Evolutionary conservation across 2,113 vertebrate genomes (phyloP), one percentile per base, ranked within the genome.

Genomic region (Patagioenas fasciata): DNA sequence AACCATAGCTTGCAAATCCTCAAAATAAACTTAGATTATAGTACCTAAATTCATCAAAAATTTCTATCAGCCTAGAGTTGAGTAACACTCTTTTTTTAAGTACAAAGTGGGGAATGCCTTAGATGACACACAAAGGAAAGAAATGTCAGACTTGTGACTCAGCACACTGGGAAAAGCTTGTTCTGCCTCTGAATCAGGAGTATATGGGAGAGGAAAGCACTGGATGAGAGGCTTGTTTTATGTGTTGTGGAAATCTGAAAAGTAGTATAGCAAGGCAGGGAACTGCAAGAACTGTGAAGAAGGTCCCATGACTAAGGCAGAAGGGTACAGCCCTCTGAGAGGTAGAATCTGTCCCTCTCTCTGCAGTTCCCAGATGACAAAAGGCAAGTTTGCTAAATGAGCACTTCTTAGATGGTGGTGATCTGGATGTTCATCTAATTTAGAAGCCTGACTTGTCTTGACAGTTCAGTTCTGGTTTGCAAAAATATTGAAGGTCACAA

Each of bases 71-170:
- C 51, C 19, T 64, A 32, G 15, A 78, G 42, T 26, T 3, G 1
- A 92, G 11, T 73, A 89, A 86, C 3, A 9, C 40, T 29, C 40
- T 79, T 87, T 42, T 51, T 29, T 29, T 50, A 50, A 74, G 57
- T 13, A 75, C 32, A 64, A 85, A 75, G 32, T 53, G 34, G 61
- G 53, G 86, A 73, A 89, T 34, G 12, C 36, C 88, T 88, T 47
- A 28, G 28, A 83, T 83, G 62, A 81, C 81, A 85, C 29, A 80
- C 20, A 80, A 80, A 87, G 70, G 32, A 75, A 88, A 80, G 51
- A 91, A 91, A 82, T 48, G 29, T 62, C 65, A 89, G 65, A 60
- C 25, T 53, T 85, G 44, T 91, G 89, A 95, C 61, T 95, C 87
- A 79, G 44, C 1, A 0, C 9, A 56, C 15, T 15, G 54, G 24